Conservation (phyloP, 2,797 vertebrate species). For the Cynopterus sphinx region DNA sequence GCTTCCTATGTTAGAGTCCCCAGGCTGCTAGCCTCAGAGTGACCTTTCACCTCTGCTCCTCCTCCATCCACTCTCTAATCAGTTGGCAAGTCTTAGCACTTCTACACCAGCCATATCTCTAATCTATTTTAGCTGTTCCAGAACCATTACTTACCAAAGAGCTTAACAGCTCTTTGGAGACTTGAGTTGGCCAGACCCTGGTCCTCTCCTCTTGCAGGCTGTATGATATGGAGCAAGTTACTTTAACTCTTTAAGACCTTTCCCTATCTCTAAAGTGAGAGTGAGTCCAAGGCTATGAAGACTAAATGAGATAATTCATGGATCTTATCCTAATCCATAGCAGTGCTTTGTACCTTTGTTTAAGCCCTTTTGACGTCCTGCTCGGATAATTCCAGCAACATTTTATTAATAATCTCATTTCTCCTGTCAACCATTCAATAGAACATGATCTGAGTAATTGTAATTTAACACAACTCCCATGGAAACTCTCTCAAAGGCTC, state of each 20-base stretch:
- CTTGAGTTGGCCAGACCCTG: not conserved
- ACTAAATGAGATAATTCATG: not conserved
- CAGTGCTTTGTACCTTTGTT: not conserved
- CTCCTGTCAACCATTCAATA: not conserved
- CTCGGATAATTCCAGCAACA: not conserved
- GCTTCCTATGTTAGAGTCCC: not conserved
- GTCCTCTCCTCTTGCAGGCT: not conserved
- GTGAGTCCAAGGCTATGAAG: not conserved
- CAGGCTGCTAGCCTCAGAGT: not conserved
- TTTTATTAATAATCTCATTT: not conserved
- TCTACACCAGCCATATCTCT: not conserved
- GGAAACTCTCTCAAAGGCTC: not conserved
- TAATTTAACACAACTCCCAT: not conserved
- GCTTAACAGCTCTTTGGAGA: not conserved
- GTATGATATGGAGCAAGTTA: not conserved
- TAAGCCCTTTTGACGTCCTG: not conserved
- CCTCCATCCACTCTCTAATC: not conserved
- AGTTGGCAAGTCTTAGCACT: not conserved
- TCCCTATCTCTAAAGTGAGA: not conserved
- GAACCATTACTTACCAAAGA: no score
- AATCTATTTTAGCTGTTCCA: not conserved
- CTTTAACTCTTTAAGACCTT: not conserved
- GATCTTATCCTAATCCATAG: not conserved
- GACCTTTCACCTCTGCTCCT: not conserved
- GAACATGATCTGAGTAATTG: not conserved